Evolutionary conservation across 2,113 vertebrate species (phyloP), one percentile per base, ranked within the genome.

Genomic region (Indicator maculatus): DNA sequence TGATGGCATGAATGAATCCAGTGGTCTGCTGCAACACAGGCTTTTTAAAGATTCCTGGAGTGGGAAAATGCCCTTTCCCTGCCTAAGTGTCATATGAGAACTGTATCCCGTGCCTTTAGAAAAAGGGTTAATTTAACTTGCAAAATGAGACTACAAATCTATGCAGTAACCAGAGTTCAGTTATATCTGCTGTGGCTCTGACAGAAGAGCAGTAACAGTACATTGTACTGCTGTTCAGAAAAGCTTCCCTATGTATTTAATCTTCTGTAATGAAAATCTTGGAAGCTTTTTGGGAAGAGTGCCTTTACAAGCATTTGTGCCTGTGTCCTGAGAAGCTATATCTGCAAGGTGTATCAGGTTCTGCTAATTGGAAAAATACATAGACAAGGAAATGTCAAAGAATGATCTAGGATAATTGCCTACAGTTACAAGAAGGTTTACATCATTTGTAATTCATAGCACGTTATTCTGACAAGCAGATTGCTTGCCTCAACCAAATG

Each of bases 61-160:
- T 89, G 91, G 93, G 85, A 95, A 95, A 78, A 71, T 70, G 44
- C 67, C 75, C 8, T 90, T 88, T 97, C 74, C 93, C 81, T 96
- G 58, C 94, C 70, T 88, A 81, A 78, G 78, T 84, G 81, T 94
- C 28, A 0, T 91, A 85, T 61, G 78, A 96, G 97, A 91, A 93
- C 78, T 89, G 44, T 94, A 83, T 92, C 75, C 77, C 90, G 91
- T 97, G 96, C 95, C 96, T 97, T 96, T 94, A 85, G 69, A 89
- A 90, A 71, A 93, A 84, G 88, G 78, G 79, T 58, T 94, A 69
- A 82, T 93, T 80, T 95, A 94, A 89, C 90, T 81, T 95, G 53
- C 38, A 97, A 97, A 82, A 55, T 53, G 67, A 80, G 59, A 70
- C 72, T 82, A 18, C 80, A 91, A 84, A 74, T 63, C 84, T 96